Evolutionary conservation across 2,113 vertebrate species (phyloP).

Genomic region (Aplodontia rufa): DNA sequence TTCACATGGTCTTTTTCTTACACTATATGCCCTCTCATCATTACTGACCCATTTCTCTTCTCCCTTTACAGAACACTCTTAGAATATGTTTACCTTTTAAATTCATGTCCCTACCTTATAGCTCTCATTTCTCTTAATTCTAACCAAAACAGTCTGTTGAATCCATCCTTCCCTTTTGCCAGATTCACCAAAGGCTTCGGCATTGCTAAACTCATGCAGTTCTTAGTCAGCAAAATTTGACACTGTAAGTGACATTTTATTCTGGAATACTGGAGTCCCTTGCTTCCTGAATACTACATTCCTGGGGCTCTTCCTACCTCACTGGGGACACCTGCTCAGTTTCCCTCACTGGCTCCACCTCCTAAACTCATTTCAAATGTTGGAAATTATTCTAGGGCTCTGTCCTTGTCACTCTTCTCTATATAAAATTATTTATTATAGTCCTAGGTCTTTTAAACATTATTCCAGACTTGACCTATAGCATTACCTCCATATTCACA

Average conservation of each 20-base stretch:
- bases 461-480: not conserved
- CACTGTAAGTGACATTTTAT: not conserved
- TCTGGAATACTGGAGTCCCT: not conserved
- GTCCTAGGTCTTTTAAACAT: not conserved
- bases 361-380: not conserved
- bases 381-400: not conserved
- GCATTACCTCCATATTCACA: not conserved
- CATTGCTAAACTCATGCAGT: not conserved
- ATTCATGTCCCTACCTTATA: not conserved
- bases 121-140: not conserved
- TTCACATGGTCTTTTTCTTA: not conserved
- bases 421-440: conserved; percentile 25
- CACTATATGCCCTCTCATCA: not conserved
- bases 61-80: not conserved
- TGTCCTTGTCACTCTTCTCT: not conserved
- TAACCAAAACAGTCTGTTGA: not conserved
- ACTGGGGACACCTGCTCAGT: not conserved
- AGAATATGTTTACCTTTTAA: not conserved
- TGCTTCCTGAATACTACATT: not conserved
- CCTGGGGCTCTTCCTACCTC: not conserved
- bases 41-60: not conserved
- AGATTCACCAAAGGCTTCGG: not conserved
- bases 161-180: not conserved
- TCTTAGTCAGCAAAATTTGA: not conserved
- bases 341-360: not conserved